Evolutionary conservation across 1,140 invertebrate species (phyloP), one percentile per base, ranked within the genome.

Genomic region (Campodea augens): DNA sequence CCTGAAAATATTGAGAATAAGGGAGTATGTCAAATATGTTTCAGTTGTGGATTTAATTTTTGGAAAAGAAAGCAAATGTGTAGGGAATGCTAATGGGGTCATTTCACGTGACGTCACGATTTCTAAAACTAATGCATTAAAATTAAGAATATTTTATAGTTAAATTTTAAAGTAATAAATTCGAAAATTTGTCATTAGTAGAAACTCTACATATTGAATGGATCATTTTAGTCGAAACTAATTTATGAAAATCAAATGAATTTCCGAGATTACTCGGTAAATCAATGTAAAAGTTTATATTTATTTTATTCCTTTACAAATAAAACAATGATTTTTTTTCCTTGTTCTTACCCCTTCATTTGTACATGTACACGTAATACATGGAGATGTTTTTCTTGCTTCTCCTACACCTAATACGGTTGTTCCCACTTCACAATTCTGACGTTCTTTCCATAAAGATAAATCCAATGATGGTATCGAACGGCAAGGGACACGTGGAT

Each of bases 331-430:
- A n/a, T n/a, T n/a, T n/a, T n/a, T n/a, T n/a, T n/a, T n/a, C n/a
- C n/a, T n/a, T n/a, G n/a, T n/a, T n/a, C 59, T 64, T 54, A 70
- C 68, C 49, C 72, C 72, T 63, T 75, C 73, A 46, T 61, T 65
- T 2, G 73, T 75, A 49, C 74, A 75, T n/a, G 72, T 72, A 50
- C 72, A 75, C 50, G 67, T 70, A 5, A 71, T 62, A 49, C 72
- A 75, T 2, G 72, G 72, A 4, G 71, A 72, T 23, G 71, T 61
- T 43, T 69, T 53, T 22, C 61, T 57, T 1, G 72, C 65, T 27
- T 59, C 57, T 4, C 72, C 73, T 3, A 68, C 52, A n/a, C 65
- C 56, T 24, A 75, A 68, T n/a, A 52, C 57, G 20, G 56, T 56
- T 3, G 49, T 54, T 5, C 57, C 57, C 0, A 70, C 63, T 4